Percentiles rank a stretch among this genome's conserved stretches.
phyloP scores from a whole-genome alignment of 2,113 vertebrate species.

The Charadrius vociferus region DNA sequence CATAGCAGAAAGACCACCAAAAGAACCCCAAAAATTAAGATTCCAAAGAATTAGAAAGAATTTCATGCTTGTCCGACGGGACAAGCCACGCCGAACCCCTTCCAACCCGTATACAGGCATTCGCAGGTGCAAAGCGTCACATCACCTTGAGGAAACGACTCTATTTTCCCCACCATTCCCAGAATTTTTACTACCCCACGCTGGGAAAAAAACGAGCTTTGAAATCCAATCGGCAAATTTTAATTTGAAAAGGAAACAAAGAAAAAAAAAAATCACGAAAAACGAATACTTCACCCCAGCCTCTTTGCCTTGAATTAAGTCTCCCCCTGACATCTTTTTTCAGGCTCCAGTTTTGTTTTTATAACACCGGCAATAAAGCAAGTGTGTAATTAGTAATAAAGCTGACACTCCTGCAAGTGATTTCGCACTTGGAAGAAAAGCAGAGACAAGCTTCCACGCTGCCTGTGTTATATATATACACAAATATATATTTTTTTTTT shows the following conservation, averaged over 20 bases:
- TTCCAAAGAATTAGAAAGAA: not conserved
- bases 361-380: conserved; percentile 55
- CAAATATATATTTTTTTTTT: not conserved
- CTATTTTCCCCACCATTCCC: fast-evolving
- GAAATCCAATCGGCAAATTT: not conserved
- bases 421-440: conserved; percentile 49
- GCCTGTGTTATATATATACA: not conserved
- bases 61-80: not conserved
- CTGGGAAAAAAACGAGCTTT: not conserved
- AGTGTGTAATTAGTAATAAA: conserved; percentile 70
- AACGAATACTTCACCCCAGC: conserved; percentile 16
- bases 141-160: fast-evolving
- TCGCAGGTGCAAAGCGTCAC: not conserved
- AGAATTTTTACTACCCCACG: fast-evolving
- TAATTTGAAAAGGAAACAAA: not conserved
- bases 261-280: not conserved
- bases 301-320: conserved; percentile 57
- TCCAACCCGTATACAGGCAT: not conserved
- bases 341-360: conserved; percentile 45
- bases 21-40: fast-evolving
- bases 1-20: fast-evolving
- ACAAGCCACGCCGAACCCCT: not conserved
- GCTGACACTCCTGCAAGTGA: conserved; percentile 27
- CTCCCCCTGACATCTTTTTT: conserved; percentile 30
- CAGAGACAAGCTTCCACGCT: not conserved